Conservation (phyloP, 2,888 invertebrate species). For the Lasioglossum pauxillum region DNA sequence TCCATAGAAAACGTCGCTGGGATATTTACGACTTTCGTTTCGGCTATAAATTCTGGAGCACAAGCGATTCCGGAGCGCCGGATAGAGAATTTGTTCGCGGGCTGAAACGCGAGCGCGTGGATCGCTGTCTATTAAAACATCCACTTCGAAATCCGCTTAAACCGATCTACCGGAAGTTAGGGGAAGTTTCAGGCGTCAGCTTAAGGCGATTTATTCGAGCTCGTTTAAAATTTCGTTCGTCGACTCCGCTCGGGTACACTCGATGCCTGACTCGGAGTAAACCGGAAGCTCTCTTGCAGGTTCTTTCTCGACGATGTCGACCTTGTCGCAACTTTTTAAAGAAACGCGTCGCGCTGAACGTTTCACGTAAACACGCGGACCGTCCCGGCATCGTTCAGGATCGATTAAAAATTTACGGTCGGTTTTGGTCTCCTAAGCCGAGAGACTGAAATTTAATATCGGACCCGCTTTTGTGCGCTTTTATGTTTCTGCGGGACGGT, state of each 20-base stretch:
- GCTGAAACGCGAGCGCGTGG: constrained; percentile 17
- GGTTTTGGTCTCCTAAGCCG: not conserved
- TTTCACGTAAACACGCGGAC: not conserved
- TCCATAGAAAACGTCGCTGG: not conserved
- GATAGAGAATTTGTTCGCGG: constrained; percentile 41
- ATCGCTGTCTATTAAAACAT: constrained; percentile 53
- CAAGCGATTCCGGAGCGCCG: constrained; percentile 15
- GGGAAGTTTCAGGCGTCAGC: constrained; percentile 40
- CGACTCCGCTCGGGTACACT: constrained; percentile 7
- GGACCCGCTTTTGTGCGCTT: not conserved
- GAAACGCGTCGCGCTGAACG: not conserved
- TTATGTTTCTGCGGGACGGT: not conserved
- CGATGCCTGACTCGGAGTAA: constrained; percentile 8
- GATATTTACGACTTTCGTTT: constrained; percentile 26
- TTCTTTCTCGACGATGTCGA: not conserved
- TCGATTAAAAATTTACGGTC: not conserved
- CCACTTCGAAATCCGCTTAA: constrained; percentile 53
- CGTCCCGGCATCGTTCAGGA: not conserved
- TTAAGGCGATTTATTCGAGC: constrained; percentile 47
- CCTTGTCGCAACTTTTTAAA: not conserved
- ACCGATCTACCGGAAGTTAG: constrained; percentile 51
- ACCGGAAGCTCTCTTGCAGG: constrained; percentile 7
- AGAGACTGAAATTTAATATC: not conserved
- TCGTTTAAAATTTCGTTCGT: constrained; percentile 54
- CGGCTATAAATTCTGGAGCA: constrained; percentile 37